Evolutionary conservation across 2,113 vertebrate genomes (phyloP).

Genomic region (Tetrax tetrax): DNA sequence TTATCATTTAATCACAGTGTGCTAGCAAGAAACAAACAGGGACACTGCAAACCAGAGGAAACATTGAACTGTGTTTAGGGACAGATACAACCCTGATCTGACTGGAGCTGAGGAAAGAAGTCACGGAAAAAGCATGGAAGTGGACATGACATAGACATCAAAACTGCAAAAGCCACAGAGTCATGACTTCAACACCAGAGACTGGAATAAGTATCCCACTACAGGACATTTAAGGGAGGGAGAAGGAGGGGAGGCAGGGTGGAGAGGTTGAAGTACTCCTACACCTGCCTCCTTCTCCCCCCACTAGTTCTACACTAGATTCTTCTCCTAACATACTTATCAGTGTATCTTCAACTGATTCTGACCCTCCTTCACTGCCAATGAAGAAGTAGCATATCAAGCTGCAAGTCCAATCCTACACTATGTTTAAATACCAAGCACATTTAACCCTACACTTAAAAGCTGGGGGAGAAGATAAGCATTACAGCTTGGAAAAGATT

Average conservation of each 20-base stretch:
- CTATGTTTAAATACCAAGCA: neutral
- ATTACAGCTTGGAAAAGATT: neutral
- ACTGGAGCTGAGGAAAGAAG: neutral
- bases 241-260: neutral
- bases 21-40: neutral
- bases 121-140: neutral
- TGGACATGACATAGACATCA: neutral
- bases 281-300: neutral
- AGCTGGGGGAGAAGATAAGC: fast-evolving
- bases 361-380: neutral
- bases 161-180: neutral
- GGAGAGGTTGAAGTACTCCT: neutral
- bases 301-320: neutral
- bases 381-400: neutral
- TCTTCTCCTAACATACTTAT: neutral
- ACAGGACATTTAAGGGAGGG: neutral
- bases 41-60: neutral
- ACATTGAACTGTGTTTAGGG: neutral
- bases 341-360: neutral
- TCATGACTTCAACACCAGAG: neutral
- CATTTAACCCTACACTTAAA: neutral
- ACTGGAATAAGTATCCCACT: neutral
- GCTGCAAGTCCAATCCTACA: neutral
- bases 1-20: neutral
- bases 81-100: neutral